phyloP scores from a whole-genome alignment of 2,113 vertebrate genomes.

The Mormoops blainvillei region DNA sequence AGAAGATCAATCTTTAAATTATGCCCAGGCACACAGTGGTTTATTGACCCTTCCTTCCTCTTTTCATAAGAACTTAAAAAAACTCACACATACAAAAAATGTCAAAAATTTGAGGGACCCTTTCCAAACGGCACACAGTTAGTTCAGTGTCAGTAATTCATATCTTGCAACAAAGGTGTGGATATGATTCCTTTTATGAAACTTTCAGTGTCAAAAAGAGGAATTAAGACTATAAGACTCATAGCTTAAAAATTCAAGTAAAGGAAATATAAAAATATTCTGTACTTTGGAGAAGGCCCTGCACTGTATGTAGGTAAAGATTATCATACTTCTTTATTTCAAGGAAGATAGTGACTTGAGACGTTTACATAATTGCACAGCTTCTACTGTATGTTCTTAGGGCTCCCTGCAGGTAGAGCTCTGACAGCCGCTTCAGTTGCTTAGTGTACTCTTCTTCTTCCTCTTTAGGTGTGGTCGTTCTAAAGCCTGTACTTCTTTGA shows the following conservation, averaged over 20 bases:
- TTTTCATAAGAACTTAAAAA: constrained; percentile 69
- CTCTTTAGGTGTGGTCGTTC: constrained; percentile 76
- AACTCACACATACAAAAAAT: constrained; percentile 22
- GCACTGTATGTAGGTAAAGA: constrained; percentile 73
- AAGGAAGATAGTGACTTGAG: constrained; percentile 59
- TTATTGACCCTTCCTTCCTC: constrained; percentile 59
- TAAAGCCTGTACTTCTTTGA: constrained; percentile 88
- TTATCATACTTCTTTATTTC: constrained; percentile 41
- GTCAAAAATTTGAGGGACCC: constrained; percentile 57
- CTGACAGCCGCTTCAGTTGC: constrained; percentile 75
- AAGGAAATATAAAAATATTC: constrained; percentile 79
- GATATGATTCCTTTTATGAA: constrained; percentile 74
- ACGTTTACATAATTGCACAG: constrained; percentile 88
- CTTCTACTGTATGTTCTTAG: constrained; percentile 71
- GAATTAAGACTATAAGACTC: constrained; percentile 83
- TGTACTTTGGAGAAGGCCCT: constrained; percentile 83
- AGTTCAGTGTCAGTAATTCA: constrained; percentile 74
- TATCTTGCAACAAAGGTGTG: constrained; percentile 69
- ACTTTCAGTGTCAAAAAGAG: constrained; percentile 73
- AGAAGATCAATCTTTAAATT: constrained; percentile 59
- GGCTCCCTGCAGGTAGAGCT: constrained; percentile 81
- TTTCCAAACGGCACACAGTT: constrained; percentile 64
- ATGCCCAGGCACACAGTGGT: constrained; percentile 71
- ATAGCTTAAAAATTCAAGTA: constrained; percentile 79
- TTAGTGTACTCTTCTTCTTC: constrained; percentile 74